Evolutionary conservation across 1,140 invertebrate species (phyloP).

Genomic region (Asobara japonica): DNA sequence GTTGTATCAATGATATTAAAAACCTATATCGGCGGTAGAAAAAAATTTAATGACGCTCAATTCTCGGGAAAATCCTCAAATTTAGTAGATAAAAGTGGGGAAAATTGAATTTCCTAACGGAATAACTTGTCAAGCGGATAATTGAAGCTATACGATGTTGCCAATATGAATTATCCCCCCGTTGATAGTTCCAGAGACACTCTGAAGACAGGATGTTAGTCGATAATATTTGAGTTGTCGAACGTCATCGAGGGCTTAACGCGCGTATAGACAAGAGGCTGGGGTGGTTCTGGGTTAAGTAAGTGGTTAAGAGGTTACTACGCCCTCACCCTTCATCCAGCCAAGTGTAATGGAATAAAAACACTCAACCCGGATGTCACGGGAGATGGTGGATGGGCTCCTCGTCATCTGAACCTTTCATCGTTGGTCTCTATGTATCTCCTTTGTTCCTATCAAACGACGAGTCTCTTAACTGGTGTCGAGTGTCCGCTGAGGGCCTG

Average conservation of each 20-base stretch:
- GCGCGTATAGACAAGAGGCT: constrained; percentile 34
- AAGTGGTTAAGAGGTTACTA: constrained; percentile 44
- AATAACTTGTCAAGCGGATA: background rate
- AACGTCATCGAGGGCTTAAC: constrained; percentile 38
- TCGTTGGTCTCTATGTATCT: constrained; percentile 18
- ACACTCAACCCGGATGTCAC: constrained; percentile 44
- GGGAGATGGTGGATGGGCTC: constrained; percentile 31
- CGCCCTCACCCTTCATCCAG: constrained; percentile 2
- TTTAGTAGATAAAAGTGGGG: background rate
- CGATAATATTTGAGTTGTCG: constrained; percentile 46
- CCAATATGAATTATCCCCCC: constrained; percentile 20
- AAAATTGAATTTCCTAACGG: background rate
- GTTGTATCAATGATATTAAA: too few species aligned
- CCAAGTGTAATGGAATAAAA: constrained; percentile 45
- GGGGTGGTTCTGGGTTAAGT: constrained; percentile 40
- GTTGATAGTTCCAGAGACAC: constrained; percentile 6
- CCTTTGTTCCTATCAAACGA: constrained; percentile 17
- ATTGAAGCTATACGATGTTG: constrained; percentile 6
- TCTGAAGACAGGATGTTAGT: constrained; percentile 16
- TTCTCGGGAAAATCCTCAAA: background rate
- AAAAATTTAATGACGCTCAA: too few species aligned
- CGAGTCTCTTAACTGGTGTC: background rate
- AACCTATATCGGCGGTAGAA: too few species aligned
- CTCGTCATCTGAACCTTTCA: constrained; percentile 23
- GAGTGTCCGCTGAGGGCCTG: background rate